Conservation (phyloP, 2,797 vertebrate genomes). For the Gymnocypris eckloni region DNA sequence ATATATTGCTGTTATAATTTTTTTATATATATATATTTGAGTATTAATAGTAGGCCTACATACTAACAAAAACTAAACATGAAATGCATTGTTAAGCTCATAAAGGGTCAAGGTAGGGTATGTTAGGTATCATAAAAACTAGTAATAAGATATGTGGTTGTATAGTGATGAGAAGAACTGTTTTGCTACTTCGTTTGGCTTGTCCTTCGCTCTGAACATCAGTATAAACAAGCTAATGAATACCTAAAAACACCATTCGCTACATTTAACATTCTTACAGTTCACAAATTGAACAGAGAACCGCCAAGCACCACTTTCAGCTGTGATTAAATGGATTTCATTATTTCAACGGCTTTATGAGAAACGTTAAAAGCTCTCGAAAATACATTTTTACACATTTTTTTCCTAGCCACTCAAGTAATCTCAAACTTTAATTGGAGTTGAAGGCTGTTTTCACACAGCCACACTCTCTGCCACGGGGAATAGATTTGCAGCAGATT, state of each 20-base stretch:
- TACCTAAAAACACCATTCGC: background rate
- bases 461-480: background rate
- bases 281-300: background rate
- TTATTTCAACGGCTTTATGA: constrained; percentile 10
- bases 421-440: constrained; percentile 41
- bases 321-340: background rate
- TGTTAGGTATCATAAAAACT: background rate
- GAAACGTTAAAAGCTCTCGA: constrained; percentile 19
- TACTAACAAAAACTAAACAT: background rate
- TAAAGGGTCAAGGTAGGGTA: background rate
- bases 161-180: background rate
- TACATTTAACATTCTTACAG: background rate
- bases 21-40: background rate
- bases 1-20: too few relatives aligned
- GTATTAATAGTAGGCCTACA: background rate
- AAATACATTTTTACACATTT: constrained; percentile 1
- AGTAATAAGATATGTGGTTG: background rate
- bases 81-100: background rate
- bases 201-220: background rate
- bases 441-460: constrained; percentile 40
- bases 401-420: background rate
- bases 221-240: background rate
- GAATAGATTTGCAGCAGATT: constrained; percentile 38
- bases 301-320: background rate
- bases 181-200: background rate